Conservation (phyloP, 2,888 invertebrate genomes). For the Pseudococcus longispinus region DNA sequence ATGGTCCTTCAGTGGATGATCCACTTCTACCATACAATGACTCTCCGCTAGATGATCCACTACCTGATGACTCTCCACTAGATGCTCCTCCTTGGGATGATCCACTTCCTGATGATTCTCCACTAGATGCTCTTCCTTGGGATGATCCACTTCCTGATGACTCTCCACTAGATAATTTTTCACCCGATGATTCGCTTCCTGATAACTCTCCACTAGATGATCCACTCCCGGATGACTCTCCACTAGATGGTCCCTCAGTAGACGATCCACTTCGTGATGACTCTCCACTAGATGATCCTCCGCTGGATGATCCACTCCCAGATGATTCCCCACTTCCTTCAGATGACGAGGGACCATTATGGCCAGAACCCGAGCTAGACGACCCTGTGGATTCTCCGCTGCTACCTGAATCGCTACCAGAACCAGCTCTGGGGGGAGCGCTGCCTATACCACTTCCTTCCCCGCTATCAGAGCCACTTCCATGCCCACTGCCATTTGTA, state of each 20-base stretch:
- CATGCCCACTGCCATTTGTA: neutral
- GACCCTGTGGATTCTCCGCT: neutral
- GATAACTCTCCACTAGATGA: too few relatives aligned
- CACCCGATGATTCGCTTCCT: neutral
- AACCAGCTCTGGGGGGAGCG: neutral
- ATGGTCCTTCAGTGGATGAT: neutral
- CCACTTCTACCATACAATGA: too few relatives aligned
- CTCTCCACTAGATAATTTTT: too few relatives aligned
- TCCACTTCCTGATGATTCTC: too few relatives aligned
- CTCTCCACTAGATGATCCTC: too few relatives aligned
- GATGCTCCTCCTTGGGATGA: too few relatives aligned
- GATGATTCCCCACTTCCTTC: neutral
- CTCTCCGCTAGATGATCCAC: too few relatives aligned
- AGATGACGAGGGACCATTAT: neutral
- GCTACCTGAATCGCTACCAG: neutral
- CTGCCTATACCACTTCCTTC: neutral
- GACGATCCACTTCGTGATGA: too few relatives aligned
- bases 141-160: too few relatives aligned
- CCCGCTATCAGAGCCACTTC: neutral
- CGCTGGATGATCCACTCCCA: neutral
- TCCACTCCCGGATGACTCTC: neutral
- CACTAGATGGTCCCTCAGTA: neutral
- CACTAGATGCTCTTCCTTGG: too few relatives aligned
- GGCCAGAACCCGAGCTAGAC: neutral
- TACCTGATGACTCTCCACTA: too few relatives aligned